Conservation (phyloP, 2,113 vertebrate genomes). For the Saguinus midas region DNA sequence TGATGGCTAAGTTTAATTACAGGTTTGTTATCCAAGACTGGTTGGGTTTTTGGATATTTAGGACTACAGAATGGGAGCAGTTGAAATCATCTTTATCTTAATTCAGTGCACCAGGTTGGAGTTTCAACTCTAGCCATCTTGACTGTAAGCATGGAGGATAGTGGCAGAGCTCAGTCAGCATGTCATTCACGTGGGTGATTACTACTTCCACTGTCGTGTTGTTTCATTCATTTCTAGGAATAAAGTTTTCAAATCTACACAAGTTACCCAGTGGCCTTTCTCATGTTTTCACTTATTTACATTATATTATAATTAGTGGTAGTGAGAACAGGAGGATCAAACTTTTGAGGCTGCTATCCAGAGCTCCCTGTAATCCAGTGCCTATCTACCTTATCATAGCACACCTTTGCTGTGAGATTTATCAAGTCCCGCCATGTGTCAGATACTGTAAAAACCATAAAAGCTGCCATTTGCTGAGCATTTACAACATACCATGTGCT, state of each 20-base stretch:
- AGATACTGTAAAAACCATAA: not conserved
- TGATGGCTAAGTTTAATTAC: not conserved
- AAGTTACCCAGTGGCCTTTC: not conserved
- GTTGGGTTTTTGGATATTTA: not conserved
- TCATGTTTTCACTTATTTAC: not conserved
- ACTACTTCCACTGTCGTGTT: not conserved
- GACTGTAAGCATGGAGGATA: not conserved
- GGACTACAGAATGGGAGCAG: not conserved
- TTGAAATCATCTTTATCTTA: not conserved
- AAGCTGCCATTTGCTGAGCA: not conserved
- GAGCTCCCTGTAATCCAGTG: not conserved
- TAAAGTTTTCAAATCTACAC: not conserved
- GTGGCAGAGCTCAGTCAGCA: not conserved
- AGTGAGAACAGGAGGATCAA: not conserved
- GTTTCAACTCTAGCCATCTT: not conserved
- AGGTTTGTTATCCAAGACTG: not conserved
- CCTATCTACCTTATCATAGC: not conserved
- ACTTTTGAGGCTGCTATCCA: not conserved
- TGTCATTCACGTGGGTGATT: not conserved
- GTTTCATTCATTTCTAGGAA: not conserved
- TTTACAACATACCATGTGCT: not conserved
- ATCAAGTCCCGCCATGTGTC: not conserved
- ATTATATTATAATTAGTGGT: not conserved
- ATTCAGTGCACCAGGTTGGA: not conserved
- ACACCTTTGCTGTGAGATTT: not conserved